Evolutionary conservation across 2,888 invertebrate genomes (phyloP), one percentile per base, ranked within the genome.

Genomic region (Falcaria lacertinaria): DNA sequence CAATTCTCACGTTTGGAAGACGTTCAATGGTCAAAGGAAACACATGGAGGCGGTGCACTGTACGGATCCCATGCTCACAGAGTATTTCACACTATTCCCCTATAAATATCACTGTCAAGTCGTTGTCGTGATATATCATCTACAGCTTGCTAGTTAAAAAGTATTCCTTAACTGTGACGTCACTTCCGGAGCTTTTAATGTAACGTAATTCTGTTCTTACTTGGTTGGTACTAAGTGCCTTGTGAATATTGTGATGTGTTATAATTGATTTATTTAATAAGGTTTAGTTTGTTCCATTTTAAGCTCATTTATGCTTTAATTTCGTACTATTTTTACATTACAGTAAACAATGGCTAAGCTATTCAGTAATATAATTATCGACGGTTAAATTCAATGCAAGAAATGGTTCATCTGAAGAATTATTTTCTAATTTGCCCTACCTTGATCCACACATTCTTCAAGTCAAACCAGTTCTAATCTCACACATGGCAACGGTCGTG

Each of bases 31-130:
- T 60, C 60, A 54, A 61, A 61, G 69, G 67, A 71, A 71, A 66
- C 69, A 79, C 69, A 82, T 82, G 86, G 76, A 83, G 81, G 83
- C 76, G 77, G 57, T 46, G 55, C 59, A 60, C 57, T 57, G 56
- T 64, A 67, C 68, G 75, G 79, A 77, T 81, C 72, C 69, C 75
- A 73, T 71, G 60, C 69, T 63, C 62, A 68, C 64, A 67, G 74
- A 64, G 69, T 67, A 72, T 72, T 77, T 79, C 78, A 75, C 73
- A 71, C 74, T 52, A 51, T 61, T 15, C 45, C 33, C 42, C 48
- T 59, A 71, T 58, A 60, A 69, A 71, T 65, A 64, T 50, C 53
- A 47, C 44, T 54, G 50, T 54, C 48, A 58, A 56, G 47, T 52
- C 54, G 54, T 54, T 19, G 47, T 54, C 52, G 57, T 50, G 52